Conservation (phyloP, 2,888 invertebrate genomes). For the Ochropleura leucogaster region DNA sequence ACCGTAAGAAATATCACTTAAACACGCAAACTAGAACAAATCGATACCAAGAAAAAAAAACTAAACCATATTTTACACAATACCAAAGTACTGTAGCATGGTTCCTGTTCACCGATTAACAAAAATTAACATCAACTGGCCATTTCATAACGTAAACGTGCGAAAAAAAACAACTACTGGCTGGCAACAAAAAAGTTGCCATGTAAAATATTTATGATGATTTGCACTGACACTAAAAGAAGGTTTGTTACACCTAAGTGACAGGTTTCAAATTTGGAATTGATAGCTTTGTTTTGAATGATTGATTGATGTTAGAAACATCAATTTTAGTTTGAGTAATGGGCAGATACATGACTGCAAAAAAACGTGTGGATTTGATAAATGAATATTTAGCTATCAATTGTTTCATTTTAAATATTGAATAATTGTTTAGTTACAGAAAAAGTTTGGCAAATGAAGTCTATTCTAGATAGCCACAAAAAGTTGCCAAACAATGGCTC, state of each 20-base stretch:
- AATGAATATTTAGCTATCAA: neutral
- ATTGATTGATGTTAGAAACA: constrained; percentile 16
- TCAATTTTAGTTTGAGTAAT: neutral
- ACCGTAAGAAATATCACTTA: constrained; percentile 28
- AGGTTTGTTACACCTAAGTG: constrained; percentile 13
- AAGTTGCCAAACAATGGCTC: constrained; percentile 30
- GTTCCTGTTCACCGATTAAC: constrained; percentile 57
- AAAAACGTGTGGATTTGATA: constrained; percentile 33
- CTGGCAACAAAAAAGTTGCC: constrained; percentile 47
- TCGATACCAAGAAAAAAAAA: constrained; percentile 25
- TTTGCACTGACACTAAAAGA: constrained; percentile 29
- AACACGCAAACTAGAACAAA: constrained; percentile 33
- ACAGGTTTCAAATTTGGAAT: constrained; percentile 34
- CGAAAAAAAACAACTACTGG: constrained; percentile 20
- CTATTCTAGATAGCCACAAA: neutral
- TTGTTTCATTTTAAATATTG: neutral
- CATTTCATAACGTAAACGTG: constrained; percentile 40
- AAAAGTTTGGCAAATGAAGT: neutral
- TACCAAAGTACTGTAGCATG: constrained; percentile 44
- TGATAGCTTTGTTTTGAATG: constrained; percentile 17
- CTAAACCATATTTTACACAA: constrained; percentile 45
- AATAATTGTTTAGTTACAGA: neutral
- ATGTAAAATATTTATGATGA: constrained; percentile 21
- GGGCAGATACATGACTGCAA: neutral
- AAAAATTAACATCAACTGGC: constrained; percentile 52